Evolutionary conservation across 2,113 vertebrate species (phyloP), one percentile per base, ranked within the genome.

Genomic region (Scolopax mira): DNA sequence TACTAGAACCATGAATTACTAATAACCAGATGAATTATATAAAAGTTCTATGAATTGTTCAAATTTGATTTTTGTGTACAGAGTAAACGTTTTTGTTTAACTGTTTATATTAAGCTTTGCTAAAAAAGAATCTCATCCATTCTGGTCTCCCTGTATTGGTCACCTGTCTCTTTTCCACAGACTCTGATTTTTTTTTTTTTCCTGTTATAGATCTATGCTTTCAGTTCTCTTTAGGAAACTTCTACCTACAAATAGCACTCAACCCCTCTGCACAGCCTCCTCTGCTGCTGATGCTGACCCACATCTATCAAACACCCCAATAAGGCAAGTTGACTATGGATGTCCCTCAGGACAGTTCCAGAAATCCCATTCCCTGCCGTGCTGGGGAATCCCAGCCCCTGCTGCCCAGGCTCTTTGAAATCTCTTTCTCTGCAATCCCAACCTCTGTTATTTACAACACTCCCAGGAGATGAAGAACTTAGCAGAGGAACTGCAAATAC

Each of bases 221-320:
- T 30, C 25, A 46, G 39, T 41, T 48, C 28, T 66, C 62, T 39
- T 42, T 19, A 22, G 37, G 25, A 18, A 86, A 51, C 11, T 10
- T 4, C 22, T 49, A 15, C 58, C 61, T 44, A 61, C 13, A 72
- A 24, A 39, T 6, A 62, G 12, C 17, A 17, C 7, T 30, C 10
- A 4, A 3, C 14, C 57, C 23, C 1, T 49, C 55, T 7, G 3
- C 64, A 6, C 64, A 4, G n/a, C 22, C 48, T 90, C 88, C 24
- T 39, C 51, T 73, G 77, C 55, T 84, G 49, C 1, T 5, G 8
- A 46, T 2, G 1, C 37, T 30, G 27, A 61, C 21, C 11, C 33
- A 30, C 18, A 13, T 1, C 1, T 2, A 35, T 1, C 30, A 4
- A 51, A 67, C 8, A 27, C 21, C 19, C 10, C 42, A 49, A 17